Conservation (phyloP, 2,797 vertebrate genomes). For the Hyperoplus lanceolatus region DNA sequence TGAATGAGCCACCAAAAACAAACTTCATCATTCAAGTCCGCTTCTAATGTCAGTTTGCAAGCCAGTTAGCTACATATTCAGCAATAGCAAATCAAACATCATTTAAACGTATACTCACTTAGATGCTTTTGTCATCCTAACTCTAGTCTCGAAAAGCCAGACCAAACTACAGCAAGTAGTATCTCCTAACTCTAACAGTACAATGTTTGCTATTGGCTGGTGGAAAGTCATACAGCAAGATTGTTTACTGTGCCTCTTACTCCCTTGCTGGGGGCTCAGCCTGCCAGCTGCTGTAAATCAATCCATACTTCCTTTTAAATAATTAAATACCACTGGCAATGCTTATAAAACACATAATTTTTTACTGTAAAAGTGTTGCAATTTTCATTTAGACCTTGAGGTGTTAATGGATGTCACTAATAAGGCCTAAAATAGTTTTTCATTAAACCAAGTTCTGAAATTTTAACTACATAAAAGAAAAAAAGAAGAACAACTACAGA, state of each 20-base stretch:
- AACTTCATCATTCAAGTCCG: too few species aligned
- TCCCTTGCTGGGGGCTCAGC: not conserved
- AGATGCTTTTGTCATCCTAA: not conserved
- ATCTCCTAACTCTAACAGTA: not conserved
- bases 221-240: not conserved
- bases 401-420: too few species aligned
- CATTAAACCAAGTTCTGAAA: not conserved
- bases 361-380: not conserved
- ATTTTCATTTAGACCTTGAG: too few species aligned
- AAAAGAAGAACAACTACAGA: not conserved
- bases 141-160: not conserved
- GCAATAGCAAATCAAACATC: not conserved
- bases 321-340: not conserved
- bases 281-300: not conserved
- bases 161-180: too few species aligned
- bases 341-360: not conserved
- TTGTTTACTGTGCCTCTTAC: not conserved
- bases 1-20: too few species aligned
- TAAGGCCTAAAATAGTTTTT: not conserved
- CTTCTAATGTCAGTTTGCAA: not conserved
- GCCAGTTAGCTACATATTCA: not conserved
- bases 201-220: not conserved
- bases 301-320: not conserved
- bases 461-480: not conserved
- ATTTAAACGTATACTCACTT: not conserved